These are phyloP conservation scores for Thryonomys swinderianus DNA, from an alignment of 2,113 vertebrate species.

Conservation along the genomic window DNA sequence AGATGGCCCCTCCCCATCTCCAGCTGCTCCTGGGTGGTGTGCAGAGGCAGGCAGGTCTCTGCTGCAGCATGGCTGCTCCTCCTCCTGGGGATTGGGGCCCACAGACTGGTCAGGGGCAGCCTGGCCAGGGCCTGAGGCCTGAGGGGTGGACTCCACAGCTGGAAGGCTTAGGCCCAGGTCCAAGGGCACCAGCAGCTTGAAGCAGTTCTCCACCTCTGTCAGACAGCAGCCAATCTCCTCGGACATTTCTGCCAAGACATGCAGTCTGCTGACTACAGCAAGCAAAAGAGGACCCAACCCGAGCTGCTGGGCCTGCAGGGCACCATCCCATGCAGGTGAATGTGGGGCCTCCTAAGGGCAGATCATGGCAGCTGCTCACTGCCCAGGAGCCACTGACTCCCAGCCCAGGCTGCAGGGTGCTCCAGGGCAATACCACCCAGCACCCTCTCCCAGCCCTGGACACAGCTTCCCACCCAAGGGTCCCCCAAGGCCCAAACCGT, in stretches of 20 bases:
- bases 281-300: not conserved
- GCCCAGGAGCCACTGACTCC: not conserved
- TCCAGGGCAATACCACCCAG: accelerated
- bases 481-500: not conserved
- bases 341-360: accelerated
- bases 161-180: constrained; percentile 70
- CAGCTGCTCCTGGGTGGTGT: not conserved
- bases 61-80: constrained; percentile 94
- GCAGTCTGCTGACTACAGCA: accelerated
- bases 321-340: not conserved
- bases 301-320: not conserved
- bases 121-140: not conserved
- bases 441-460: too few species aligned
- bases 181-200: constrained; percentile 90
- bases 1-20: not conserved
- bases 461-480: not conserved
- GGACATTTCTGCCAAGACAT: constrained; percentile 86
- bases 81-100: not conserved
- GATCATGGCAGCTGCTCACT: not conserved
- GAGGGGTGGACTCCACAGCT: accelerated
- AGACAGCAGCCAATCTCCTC: constrained; percentile 88
- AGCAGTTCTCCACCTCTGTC: constrained; percentile 94
- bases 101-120: accelerated
- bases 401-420: not conserved
- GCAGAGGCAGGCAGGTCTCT: constrained; percentile 82